Evolutionary conservation across 2,113 vertebrate species (phyloP).

Genomic region (Collichthys lucidus): DNA sequence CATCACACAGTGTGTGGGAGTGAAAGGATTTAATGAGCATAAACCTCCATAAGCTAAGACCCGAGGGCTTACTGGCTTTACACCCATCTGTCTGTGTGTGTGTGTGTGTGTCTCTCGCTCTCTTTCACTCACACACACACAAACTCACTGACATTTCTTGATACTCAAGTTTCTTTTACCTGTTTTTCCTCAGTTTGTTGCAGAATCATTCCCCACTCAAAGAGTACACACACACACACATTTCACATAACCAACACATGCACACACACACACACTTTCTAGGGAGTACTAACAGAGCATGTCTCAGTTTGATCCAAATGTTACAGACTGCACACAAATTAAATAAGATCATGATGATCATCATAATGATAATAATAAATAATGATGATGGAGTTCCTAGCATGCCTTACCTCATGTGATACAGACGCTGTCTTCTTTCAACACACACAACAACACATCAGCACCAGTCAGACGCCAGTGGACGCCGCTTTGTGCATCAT

Average conservation of each 20-base stretch:
- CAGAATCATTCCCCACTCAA: neutral
- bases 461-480: neutral
- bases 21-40: conserved; percentile 71
- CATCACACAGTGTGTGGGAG: conserved; percentile 40
- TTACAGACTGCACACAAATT: neutral
- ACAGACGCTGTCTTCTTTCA: neutral
- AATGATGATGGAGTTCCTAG: neutral
- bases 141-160: neutral
- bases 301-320: neutral
- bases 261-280: neutral
- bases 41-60: conserved; percentile 71
- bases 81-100: conserved; percentile 65
- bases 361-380: neutral
- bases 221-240: neutral
- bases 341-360: conserved; percentile 5
- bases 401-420: conserved; percentile 26
- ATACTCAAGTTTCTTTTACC: neutral
- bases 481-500: neutral
- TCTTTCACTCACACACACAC: neutral
- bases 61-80: conserved; percentile 73
- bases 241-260: neutral
- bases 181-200: neutral
- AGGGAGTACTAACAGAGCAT: neutral
- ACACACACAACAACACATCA: neutral
- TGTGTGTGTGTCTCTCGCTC: conserved; percentile 8